Evolutionary conservation across 2,113 vertebrate genomes (phyloP).

Genomic region (Cryptomyrus ogoouensis): DNA sequence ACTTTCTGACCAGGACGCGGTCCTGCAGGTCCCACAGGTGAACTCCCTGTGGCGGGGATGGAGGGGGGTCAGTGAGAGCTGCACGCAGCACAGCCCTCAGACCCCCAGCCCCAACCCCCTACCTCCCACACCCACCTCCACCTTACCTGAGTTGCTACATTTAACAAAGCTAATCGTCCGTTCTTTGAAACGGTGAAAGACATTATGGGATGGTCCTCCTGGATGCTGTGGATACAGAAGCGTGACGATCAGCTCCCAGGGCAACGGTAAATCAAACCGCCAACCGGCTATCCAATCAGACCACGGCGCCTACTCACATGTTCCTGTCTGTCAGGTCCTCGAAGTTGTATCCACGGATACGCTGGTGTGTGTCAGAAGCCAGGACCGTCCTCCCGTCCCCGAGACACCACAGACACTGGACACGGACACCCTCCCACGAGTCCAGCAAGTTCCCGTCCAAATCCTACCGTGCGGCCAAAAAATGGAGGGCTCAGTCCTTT

Average conservation of each 20-base stretch:
- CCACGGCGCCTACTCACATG: conserved; percentile 65
- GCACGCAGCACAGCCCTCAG: neutral
- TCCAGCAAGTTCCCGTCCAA: conserved; percentile 96
- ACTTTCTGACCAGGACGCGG: conserved; percentile 98
- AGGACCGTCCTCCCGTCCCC: conserved; percentile 90
- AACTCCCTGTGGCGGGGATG: conserved; percentile 74
- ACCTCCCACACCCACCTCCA: neutral
- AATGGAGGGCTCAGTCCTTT: neutral
- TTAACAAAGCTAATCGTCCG: conserved; percentile 99
- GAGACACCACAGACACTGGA: conserved; percentile 98
- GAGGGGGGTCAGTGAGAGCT: neutral
- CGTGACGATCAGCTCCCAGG: neutral
- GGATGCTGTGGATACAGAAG: conserved; percentile 71
- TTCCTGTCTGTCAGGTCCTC: conserved; percentile 99
- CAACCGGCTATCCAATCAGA: neutral
- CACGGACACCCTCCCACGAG: conserved; percentile 97
- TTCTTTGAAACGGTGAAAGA: conserved; percentile 99
- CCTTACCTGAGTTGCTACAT: conserved; percentile 99
- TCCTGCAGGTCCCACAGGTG: conserved; percentile 99
- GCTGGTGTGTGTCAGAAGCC: conserved; percentile 96
- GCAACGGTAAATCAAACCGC: neutral
- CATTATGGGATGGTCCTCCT: conserved; percentile 99
- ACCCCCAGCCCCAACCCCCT: neutral
- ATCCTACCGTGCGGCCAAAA: conserved; percentile 63
- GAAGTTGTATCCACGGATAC: conserved; percentile 96